Evolutionary conservation across 1,140 invertebrate genomes (phyloP).

Genomic region (Drosophila carrolli): DNA sequence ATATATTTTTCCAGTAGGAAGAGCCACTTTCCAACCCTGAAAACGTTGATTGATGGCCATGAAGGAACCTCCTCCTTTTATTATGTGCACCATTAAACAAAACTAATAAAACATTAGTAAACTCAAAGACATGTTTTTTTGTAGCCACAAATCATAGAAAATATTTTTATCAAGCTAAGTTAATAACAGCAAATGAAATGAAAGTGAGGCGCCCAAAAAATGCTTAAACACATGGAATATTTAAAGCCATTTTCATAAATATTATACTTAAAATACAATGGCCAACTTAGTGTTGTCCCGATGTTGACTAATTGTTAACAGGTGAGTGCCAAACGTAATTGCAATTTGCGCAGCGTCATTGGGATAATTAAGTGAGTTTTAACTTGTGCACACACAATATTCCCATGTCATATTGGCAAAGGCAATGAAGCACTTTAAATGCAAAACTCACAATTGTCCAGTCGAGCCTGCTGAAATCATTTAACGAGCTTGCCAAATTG

Average conservation of each 20-base stretch:
- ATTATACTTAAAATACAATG: background rate
- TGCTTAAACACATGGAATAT: too few species aligned
- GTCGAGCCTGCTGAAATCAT: slow-evolving; percentile 17
- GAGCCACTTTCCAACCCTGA: too few species aligned
- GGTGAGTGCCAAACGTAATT: slow-evolving; percentile 6
- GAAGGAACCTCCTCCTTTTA: background rate
- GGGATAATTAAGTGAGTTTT: slow-evolving; percentile 8
- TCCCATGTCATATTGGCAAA: slow-evolving; percentile 22
- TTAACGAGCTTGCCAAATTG: slow-evolving; percentile 44
- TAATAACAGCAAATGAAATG: too few species aligned
- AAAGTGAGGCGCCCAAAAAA: too few species aligned
- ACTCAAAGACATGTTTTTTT: too few species aligned
- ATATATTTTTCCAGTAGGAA: background rate
- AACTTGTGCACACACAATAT: slow-evolving; percentile 17
- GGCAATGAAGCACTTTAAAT: slow-evolving; percentile 45
- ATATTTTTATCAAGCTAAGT: too few species aligned
- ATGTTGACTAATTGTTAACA: slow-evolving; percentile 8
- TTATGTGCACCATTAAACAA: too few species aligned
- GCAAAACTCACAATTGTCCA: slow-evolving; percentile 32
- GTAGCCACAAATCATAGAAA: too few species aligned
- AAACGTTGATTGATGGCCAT: slow-evolving; percentile 26
- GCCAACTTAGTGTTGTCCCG: background rate
- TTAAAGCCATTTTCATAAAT: background rate
- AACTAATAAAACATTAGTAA: too few species aligned
- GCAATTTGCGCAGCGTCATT: slow-evolving; percentile 15